Percentiles rank a stretch among this genome's conserved stretches.
Evolutionary conservation across 2,888 invertebrate species (phyloP).

Genomic region (Smittia sp.): DNA sequence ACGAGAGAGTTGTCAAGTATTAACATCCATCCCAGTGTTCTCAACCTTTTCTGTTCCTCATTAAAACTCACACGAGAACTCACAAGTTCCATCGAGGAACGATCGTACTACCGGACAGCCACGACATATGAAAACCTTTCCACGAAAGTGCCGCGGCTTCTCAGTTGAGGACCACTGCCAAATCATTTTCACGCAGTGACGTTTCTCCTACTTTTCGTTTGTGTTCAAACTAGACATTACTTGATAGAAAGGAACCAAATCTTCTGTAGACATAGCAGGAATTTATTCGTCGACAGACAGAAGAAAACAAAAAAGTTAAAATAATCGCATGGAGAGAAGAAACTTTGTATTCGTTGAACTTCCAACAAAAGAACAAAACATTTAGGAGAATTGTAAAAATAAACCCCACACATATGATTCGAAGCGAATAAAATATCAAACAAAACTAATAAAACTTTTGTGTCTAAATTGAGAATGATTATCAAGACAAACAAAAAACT

Average conservation of each 20-base stretch:
- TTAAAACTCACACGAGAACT: neutral
- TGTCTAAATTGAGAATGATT: neutral
- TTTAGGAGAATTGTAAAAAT: no score
- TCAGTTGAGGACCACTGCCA: no score
- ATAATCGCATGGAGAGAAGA: neutral
- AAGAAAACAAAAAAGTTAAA: neutral
- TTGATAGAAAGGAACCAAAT: conserved; percentile 10
- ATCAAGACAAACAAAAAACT: neutral
- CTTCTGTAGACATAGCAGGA: conserved; percentile 8
- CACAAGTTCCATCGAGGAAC: no score
- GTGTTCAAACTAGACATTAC: neutral
- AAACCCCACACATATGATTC: no score
- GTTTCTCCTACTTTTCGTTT: neutral
- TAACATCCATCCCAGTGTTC: neutral
- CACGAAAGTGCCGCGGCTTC: no score
- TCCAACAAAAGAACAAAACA: no score
- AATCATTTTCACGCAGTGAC: neutral
- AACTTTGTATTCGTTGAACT: no score
- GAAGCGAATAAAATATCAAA: no score
- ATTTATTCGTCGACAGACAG: neutral
- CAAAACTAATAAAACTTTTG: conserved; percentile 2
- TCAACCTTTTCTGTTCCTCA: no score
- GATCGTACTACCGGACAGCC: no score
- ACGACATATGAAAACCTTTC: no score
- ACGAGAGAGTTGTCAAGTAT: neutral